Percentiles rank a stretch among this genome's conserved stretches.
phyloP scores from a whole-genome alignment of 2,888 invertebrate genomes.

The Drosophila tripunctata region DNA sequence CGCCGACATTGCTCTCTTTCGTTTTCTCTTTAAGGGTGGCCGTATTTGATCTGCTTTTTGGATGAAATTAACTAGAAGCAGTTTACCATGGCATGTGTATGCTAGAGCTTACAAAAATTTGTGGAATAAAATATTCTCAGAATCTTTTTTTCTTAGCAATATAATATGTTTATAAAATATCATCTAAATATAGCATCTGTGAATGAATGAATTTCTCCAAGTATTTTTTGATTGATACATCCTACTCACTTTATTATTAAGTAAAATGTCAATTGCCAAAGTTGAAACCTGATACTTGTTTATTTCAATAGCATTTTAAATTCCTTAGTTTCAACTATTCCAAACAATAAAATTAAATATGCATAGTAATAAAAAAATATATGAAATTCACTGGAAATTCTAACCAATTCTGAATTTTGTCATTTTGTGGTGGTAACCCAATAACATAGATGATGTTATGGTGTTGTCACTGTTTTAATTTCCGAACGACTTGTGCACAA shows the following conservation, averaged over 20 bases:
- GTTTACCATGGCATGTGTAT: not conserved
- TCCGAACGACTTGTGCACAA: slow-evolving; percentile 10
- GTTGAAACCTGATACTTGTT: no score
- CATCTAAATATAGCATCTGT: no score
- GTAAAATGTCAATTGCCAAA: no score
- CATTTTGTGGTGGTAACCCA: not conserved
- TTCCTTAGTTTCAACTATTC: not conserved
- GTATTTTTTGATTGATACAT: no score
- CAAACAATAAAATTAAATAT: no score
- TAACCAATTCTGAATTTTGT: slow-evolving; percentile 11
- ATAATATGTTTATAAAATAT: no score
- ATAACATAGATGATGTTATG: not conserved
- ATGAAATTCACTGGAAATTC: not conserved
- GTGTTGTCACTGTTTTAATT: slow-evolving; percentile 16
- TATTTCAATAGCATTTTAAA: not conserved
- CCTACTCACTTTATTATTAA: no score
- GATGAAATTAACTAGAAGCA: not conserved
- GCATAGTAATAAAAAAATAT: no score
- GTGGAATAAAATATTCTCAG: no score
- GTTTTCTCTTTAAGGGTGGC: slow-evolving; percentile 6
- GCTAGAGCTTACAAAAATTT: no score
- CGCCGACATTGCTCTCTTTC: slow-evolving; percentile 29
- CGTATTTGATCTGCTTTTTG: not conserved
- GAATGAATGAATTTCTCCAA: no score
- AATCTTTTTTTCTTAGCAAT: no score